phyloP scores from a whole-genome alignment of 2,113 vertebrate genomes.

The Callithrix jacchus region DNA sequence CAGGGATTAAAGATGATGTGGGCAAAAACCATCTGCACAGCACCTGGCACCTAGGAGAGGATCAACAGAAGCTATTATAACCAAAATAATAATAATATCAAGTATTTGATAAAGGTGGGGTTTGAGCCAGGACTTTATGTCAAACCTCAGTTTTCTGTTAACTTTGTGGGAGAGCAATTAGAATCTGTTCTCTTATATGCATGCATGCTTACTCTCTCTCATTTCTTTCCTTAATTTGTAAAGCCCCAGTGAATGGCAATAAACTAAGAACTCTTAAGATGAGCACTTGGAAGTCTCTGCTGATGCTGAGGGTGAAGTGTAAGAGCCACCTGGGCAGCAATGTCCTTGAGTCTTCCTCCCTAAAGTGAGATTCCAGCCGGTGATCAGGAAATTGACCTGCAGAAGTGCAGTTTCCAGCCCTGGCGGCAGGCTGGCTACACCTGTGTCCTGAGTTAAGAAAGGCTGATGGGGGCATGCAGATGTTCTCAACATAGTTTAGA shows the following conservation, averaged over 20 bases:
- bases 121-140: background rate
- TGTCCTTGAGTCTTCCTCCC: background rate
- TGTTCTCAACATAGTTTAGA: background rate
- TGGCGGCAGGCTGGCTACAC: too few species aligned
- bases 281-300: background rate
- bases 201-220: background rate
- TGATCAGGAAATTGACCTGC: background rate
- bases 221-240: background rate
- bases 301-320: background rate
- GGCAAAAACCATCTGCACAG: background rate
- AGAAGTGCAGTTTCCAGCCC: background rate
- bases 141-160: constrained; percentile 14
- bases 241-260: background rate
- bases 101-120: background rate
- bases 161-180: background rate
- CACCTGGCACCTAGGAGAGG: background rate
- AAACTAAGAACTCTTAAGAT: background rate
- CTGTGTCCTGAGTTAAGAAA: background rate
- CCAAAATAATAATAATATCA: background rate
- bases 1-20: background rate
- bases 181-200: background rate
- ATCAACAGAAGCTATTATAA: background rate
- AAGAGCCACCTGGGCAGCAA: background rate
- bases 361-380: background rate
- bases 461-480: background rate